phyloP scores from a whole-genome alignment of 1,140 invertebrate genomes.

The Dolichoris vasculosae region DNA sequence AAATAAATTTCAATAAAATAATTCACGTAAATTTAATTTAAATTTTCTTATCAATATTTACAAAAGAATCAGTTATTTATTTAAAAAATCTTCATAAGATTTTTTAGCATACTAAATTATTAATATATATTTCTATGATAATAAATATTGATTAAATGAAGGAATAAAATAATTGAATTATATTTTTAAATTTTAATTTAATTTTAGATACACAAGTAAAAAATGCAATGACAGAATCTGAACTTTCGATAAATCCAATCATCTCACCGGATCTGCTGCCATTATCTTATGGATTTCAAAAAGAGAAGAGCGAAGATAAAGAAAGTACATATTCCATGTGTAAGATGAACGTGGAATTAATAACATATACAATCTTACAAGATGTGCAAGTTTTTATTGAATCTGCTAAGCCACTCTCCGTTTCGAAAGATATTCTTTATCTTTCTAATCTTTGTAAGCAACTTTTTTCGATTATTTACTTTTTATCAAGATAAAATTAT shows the following conservation, averaged over 20 bases:
- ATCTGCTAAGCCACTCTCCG: conserved; percentile 74
- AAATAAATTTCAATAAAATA: no score
- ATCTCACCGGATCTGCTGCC: conserved; percentile 68
- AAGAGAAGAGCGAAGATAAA: conserved; percentile 41
- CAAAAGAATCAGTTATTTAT: no score
- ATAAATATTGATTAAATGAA: background rate
- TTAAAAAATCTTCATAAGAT: no score
- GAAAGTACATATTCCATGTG: conserved; percentile 69
- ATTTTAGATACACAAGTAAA: conserved; percentile 51
- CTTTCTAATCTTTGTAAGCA: conserved; percentile 74
- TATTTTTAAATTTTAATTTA: background rate
- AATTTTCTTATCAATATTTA: no score
- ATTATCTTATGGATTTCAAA: conserved; percentile 50
- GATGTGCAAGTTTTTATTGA: conserved; percentile 76
- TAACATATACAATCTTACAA: conserved; percentile 72
- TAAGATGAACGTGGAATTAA: conserved; percentile 71
- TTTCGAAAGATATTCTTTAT: conserved; percentile 70
- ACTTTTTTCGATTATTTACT: conserved; percentile 31
- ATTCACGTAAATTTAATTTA: no score
- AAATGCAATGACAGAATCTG: conserved; percentile 65
- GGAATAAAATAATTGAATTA: background rate
- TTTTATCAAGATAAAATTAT: background rate
- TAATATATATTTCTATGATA: no score
- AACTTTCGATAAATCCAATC: conserved; percentile 70
- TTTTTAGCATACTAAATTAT: no score